Evolutionary conservation across 92 coral and sea anemone species (phyloP).

Genomic region (Anthopleura xanthogrammica): DNA sequence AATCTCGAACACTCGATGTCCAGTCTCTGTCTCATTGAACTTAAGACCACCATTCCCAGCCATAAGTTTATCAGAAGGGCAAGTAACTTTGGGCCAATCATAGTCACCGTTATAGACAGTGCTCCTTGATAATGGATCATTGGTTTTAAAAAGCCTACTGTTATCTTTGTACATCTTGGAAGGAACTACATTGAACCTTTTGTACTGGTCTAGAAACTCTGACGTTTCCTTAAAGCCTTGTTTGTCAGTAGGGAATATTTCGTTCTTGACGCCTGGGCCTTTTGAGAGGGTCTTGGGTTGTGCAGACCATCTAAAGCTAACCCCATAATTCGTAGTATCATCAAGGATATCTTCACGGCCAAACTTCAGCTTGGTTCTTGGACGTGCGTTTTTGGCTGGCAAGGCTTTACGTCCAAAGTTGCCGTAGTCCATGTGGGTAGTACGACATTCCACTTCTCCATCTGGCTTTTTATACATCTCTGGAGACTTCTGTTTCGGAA

Average conservation of each 20-base stretch:
- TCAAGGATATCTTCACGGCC: constrained; percentile 86
- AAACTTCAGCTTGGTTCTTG: constrained; percentile 88
- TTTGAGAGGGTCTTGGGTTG: constrained; percentile 64
- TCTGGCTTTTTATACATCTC: constrained; percentile 80
- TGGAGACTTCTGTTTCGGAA: constrained; percentile 75
- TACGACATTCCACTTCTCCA: constrained; percentile 76
- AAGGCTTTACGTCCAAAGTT: constrained; percentile 82
- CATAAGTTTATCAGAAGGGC: constrained; percentile 70
- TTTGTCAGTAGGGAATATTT: constrained; percentile 66
- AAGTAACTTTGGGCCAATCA: constrained; percentile 75
- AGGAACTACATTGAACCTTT: constrained; percentile 80
- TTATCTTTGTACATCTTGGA: constrained; percentile 81
- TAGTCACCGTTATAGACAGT: constrained; percentile 77
- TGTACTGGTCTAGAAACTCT: constrained; percentile 88
- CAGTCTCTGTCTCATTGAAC: constrained; percentile 84
- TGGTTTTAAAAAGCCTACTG: constrained; percentile 81
- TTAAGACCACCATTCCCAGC: constrained; percentile 45
- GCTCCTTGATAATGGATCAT: constrained; percentile 50
- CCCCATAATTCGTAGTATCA: constrained; percentile 82
- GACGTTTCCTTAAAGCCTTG: constrained; percentile 63
- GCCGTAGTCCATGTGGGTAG: constrained; percentile 84
- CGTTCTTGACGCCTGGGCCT: constrained; percentile 75
- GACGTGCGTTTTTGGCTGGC: constrained; percentile 89
- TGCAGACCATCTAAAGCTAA: constrained; percentile 69
- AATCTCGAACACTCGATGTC: constrained; percentile 76